Evolutionary conservation across 2,797 vertebrate genomes (phyloP).

Genomic region (Betta splendens): DNA sequence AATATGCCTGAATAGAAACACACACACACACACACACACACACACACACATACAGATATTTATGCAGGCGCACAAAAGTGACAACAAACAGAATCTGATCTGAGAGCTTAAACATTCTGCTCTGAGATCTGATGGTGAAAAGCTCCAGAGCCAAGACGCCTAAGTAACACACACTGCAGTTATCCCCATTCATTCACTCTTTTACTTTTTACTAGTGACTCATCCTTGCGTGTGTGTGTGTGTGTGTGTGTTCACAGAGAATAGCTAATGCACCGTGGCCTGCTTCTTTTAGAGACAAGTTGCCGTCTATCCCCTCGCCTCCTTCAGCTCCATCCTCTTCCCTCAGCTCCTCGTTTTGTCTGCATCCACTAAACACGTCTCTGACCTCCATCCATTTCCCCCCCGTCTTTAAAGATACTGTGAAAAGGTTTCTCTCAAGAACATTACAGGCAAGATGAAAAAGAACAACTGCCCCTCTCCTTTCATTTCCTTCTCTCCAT

Average conservation of each 20-base stretch:
- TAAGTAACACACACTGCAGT: constrained; percentile 40
- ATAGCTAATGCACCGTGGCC: constrained; percentile 49
- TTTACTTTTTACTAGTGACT: constrained; percentile 52
- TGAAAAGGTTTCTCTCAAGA: constrained; percentile 16
- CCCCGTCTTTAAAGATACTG: constrained; percentile 23
- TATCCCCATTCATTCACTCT: constrained; percentile 56
- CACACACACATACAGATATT: constrained; percentile 20
- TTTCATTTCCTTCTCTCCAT: constrained; percentile 36
- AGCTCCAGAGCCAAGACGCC: constrained; percentile 25
- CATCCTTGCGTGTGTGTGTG: constrained; percentile 36
- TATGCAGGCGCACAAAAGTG: constrained; percentile 1
- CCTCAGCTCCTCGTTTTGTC: constrained; percentile 36
- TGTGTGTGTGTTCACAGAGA: constrained; percentile 40
- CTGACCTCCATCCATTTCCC: constrained; percentile 41
- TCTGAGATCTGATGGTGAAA: constrained; percentile 27
- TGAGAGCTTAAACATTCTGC: constrained; percentile 53
- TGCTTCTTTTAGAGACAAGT: constrained; percentile 44
- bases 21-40: constrained; percentile 5
- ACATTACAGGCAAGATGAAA: constrained; percentile 11
- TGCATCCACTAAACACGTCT: constrained; percentile 43
- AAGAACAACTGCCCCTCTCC: constrained; percentile 15
- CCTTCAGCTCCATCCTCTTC: constrained; percentile 31
- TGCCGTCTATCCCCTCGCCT: constrained; percentile 38
- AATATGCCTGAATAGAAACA: constrained; percentile 51
- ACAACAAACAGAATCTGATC: constrained; percentile 40